phyloP scores from a whole-genome alignment of 92 coral and sea anemone species.

The Diadumene lineata region DNA sequence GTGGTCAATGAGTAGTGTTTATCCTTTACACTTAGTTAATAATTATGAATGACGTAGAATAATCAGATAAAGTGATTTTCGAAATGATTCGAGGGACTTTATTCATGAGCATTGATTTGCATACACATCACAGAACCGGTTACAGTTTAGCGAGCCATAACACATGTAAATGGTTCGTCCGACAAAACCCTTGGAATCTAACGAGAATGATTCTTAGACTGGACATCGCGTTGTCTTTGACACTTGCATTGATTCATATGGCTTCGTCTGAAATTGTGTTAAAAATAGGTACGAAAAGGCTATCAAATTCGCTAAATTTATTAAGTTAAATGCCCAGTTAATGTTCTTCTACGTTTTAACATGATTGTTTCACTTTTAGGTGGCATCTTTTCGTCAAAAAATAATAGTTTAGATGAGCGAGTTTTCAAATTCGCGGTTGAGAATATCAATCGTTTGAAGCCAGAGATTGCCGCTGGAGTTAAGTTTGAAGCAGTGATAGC shows the following conservation, averaged over 20 bases:
- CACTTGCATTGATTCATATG: not conserved
- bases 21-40: no score
- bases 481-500: constrained; percentile 39
- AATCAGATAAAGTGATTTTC: no score
- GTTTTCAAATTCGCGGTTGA: constrained; percentile 59
- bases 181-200: no score
- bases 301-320: not conserved
- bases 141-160: no score
- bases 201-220: not conserved
- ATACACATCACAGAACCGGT: no score
- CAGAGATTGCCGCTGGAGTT: constrained; percentile 17
- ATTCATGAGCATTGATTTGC: no score
- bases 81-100: no score
- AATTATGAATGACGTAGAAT: no score
- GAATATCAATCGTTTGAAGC: constrained; percentile 34
- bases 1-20: no score
- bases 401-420: constrained; percentile 45
- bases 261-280: not conserved
- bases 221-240: not conserved
- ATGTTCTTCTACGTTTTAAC: not conserved
- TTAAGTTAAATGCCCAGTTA: not conserved
- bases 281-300: not conserved
- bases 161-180: no score
- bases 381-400: constrained; percentile 45
- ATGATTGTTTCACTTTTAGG: constrained; percentile 10